Base-by-base conservation (phyloP, 2,888 invertebrate species). In the Cosmia pyralina region DNA sequence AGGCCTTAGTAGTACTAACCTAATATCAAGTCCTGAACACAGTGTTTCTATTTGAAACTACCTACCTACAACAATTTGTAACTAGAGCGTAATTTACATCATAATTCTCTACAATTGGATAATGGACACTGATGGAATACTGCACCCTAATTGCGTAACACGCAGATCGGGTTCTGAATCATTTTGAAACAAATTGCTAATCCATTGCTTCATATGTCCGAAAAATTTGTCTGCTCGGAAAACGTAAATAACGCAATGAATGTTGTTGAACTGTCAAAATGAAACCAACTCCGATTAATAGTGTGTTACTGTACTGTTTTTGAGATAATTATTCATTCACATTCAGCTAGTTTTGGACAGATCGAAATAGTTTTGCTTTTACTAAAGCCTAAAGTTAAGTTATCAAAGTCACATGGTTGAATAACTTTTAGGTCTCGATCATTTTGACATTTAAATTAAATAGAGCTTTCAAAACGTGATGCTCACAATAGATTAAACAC, bases 351-450 rank as follows among this genome's bases (percentile, higher is more conserved):
- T 48, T 60, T 60, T 53, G n/a, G 8, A 53, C 6, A 10, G 19
- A 60, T 53, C 19, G 1, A 60, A 75, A 76, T 68, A 60, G 52
- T 76, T 76, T 41, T 48, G 13, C 28, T 17, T 60, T 41, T 7
- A n/a, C 10, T 59, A 46, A 52, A 59, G 10, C 7, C 50, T 22
- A 50, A 38, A 58, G 28, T 58, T 46, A 3, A 22, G 34, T 50
- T n/a, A 48, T 22, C 22, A 13, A 75, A 60, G 53, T 53, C 48
- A 74, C n/a, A 44, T 22, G 34, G 22, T 41, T 68, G n/a, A 59
- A 53, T 59, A 59, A n/a, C 10, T 38, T 46, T 41, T 15, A n/a
- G 22, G 34, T 44, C 19, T 34, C 22, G 50, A 13, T 22, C 0
- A 62, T 41, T 76, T 67, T 53, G 38, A n/a, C 52, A 22, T 55